Percentiles rank a stretch among this genome's conserved stretches.
Evolutionary conservation across 2,888 invertebrate genomes (phyloP).

Genomic region (Cephus spinipes): DNA sequence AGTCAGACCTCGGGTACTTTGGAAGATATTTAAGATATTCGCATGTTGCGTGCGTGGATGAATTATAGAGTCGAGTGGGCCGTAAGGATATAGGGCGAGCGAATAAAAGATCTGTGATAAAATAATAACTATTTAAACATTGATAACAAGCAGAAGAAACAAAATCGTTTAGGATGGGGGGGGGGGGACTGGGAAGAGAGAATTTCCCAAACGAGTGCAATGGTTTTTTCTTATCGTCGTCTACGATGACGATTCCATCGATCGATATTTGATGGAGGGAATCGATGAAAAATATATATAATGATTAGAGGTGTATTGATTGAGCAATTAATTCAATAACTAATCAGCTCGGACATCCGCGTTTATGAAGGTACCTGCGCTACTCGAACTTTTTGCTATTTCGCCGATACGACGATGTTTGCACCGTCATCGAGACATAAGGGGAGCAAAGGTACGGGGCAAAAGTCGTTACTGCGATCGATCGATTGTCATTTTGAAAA

Average conservation of each 20-base stretch:
- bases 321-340: neutral
- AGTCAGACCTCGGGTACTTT: neutral
- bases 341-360: neutral
- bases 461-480: neutral
- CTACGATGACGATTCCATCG: neutral
- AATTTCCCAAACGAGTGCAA: conserved; percentile 8
- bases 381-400: neutral
- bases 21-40: neutral
- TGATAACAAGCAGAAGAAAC: conserved; percentile 32
- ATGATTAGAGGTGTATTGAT: conserved; percentile 41
- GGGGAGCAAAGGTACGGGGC: neutral
- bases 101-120: conserved; percentile 69
- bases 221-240: neutral
- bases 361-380: neutral
- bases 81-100: conserved; percentile 48
- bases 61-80: conserved; percentile 24
- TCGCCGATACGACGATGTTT: neutral
- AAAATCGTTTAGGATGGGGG: conserved; percentile 16
- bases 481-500: neutral
- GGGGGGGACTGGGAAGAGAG: conserved; percentile 8
- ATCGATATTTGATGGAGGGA: neutral
- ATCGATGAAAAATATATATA: conserved; percentile 18
- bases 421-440: neutral
- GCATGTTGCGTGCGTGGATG: neutral
- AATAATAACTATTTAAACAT: conserved; percentile 45